Conservation (phyloP, 2,888 invertebrate genomes). For the Lepidochitona cinerea region DNA sequence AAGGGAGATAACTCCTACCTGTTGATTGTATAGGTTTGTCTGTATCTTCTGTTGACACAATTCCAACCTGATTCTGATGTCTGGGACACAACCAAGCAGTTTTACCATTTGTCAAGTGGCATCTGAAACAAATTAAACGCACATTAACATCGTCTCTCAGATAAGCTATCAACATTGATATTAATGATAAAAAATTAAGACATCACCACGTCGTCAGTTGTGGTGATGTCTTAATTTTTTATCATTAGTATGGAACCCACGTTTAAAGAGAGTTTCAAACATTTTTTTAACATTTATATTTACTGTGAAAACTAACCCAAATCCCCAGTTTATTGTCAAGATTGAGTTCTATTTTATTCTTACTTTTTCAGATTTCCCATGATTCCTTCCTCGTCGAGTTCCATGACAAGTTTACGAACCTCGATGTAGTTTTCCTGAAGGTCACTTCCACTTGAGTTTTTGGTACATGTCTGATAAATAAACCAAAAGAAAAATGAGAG, state of each 20-base stretch:
- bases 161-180: background rate
- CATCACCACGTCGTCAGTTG: too few relatives aligned
- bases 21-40: background rate
- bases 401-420: conserved; percentile 41
- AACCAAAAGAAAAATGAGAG: background rate
- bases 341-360: too few relatives aligned
- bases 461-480: conserved; percentile 40
- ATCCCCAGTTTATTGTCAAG: too few relatives aligned
- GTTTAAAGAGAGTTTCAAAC: too few relatives aligned
- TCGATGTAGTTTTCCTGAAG: conserved; percentile 47
- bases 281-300: background rate
- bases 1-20: background rate
- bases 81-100: background rate
- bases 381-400: conserved; percentile 37
- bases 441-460: conserved; percentile 37
- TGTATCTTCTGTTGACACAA: background rate
- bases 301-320: background rate
- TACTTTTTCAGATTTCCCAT: conserved; percentile 51
- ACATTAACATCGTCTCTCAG: too few relatives aligned
- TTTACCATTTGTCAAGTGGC: background rate
- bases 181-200: background rate
- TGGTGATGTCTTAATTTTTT: too few relatives aligned
- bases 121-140: background rate
- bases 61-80: background rate
- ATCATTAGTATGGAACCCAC: too few relatives aligned